Conservation (phyloP, 1,140 invertebrate genomes). For the Lepidurus arcticus region DNA sequence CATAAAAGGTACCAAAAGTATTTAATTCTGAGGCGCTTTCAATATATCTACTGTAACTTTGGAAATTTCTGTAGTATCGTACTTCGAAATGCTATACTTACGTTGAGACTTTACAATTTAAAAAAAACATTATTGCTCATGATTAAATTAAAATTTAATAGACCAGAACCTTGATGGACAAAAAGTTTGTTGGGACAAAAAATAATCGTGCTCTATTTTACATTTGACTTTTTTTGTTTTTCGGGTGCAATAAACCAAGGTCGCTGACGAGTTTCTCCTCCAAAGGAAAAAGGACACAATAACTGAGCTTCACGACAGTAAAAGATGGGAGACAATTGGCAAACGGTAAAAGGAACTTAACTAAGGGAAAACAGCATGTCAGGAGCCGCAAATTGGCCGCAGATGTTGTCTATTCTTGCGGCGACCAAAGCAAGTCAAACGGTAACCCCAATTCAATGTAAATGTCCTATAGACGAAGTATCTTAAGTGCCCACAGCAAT, state of each 20-base stretch:
- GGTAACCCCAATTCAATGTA: neutral
- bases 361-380: constrained; percentile 2
- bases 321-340: neutral
- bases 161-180: neutral
- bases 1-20: too few species aligned
- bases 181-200: neutral
- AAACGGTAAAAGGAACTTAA: neutral
- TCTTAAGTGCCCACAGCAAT: neutral
- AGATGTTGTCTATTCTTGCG: neutral
- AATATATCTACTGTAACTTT: too few species aligned
- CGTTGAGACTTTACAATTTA: too few species aligned
- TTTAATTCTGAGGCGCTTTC: too few species aligned
- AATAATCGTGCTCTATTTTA: neutral
- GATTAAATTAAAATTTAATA: too few species aligned
- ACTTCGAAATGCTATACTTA: too few species aligned
- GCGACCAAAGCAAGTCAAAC: neutral
- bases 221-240: neutral
- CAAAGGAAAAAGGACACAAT: neutral
- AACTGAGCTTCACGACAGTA: neutral
- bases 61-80: too few species aligned
- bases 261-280: neutral
- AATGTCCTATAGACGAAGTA: neutral
- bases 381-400: constrained; percentile 2
- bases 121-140: too few species aligned
- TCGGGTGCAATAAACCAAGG: neutral